These are phyloP conservation scores for Chrysocyon brachyurus DNA, from an alignment of 2,797 vertebrate genomes.

Conservation along the genomic window DNA sequence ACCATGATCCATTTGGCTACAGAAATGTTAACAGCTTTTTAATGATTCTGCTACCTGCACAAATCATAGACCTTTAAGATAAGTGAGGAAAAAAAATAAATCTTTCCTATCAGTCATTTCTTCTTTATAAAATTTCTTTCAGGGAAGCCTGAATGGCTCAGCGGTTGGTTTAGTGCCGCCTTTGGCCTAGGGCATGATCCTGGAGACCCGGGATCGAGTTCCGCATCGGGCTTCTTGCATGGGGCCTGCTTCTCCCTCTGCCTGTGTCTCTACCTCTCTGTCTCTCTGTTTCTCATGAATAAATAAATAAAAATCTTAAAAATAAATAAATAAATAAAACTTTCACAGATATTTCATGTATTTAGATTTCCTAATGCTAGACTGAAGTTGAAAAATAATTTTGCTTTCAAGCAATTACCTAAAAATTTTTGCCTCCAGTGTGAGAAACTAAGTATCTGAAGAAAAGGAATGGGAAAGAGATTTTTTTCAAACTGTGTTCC, in stretches of 20 bases:
- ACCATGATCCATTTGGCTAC: not conserved
- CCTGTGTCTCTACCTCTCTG: no score
- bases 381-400: conserved; percentile 14
- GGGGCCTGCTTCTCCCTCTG: no score
- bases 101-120: not conserved
- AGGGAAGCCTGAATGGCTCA: not conserved
- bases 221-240: no score
- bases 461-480: not conserved
- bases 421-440: not conserved
- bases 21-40: conserved; percentile 65
- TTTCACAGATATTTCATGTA: not conserved
- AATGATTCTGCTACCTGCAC: not conserved
- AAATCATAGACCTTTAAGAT: conserved; percentile 62
- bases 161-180: no score
- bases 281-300: no score
- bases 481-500: not conserved
- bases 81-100: not conserved
- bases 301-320: no score
- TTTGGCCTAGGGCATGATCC: no score
- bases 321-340: not conserved
- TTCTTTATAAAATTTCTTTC: conserved; percentile 36
- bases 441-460: not conserved
- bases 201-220: no score
- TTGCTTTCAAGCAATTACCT: not conserved
- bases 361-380: conserved; percentile 21